Percentiles rank a stretch among this genome's conserved stretches.
These are phyloP conservation scores for Tenualosa thibaudeaui DNA, from an alignment of 2,797 vertebrate species.

Conservation along the genomic window DNA sequence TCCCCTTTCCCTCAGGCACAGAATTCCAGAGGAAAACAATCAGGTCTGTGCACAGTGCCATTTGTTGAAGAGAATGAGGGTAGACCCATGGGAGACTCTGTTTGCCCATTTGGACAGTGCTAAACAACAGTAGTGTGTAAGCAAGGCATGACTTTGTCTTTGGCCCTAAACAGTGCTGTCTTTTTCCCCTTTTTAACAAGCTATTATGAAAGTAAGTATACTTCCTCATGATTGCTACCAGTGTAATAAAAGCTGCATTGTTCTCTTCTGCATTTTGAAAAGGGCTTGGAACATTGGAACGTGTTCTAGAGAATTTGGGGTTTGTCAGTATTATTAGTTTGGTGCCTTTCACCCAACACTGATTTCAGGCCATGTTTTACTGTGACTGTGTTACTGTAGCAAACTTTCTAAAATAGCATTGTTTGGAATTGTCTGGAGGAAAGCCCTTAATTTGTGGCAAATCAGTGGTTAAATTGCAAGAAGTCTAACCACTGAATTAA, in stretches of 20 bases:
- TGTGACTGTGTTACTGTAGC: background rate
- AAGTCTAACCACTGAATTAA: background rate
- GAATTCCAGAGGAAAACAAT: background rate
- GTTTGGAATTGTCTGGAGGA: background rate
- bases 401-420: background rate
- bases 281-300: background rate
- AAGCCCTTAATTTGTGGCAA: background rate
- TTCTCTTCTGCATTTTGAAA: background rate
- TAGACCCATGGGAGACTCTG: background rate
- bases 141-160: background rate
- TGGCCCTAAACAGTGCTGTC: background rate
- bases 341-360: background rate
- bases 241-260: background rate
- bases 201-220: background rate
- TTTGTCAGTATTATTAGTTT: background rate
- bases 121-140: background rate
- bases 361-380: background rate
- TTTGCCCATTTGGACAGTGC: too few species aligned
- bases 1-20: background rate
- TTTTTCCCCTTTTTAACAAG: slow-evolving; percentile 17
- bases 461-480: background rate
- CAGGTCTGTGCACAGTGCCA: background rate
- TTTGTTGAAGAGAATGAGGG: background rate
- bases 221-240: background rate
- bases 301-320: background rate